These are phyloP conservation scores for Esox niger DNA, from an alignment of 2,113 vertebrate genomes.

Conservation along the genomic window DNA sequence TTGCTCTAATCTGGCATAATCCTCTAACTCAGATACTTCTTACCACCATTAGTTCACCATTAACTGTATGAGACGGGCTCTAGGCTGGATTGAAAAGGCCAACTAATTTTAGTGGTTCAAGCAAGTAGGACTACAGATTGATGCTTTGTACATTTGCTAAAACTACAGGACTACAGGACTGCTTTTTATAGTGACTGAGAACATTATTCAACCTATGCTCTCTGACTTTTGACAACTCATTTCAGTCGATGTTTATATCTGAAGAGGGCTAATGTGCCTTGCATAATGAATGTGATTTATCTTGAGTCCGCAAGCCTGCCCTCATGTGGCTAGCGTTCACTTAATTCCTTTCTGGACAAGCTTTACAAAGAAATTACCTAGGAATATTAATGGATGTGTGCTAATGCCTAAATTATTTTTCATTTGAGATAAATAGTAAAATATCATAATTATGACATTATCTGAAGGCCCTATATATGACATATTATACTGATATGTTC, in stretches of 20 bases:
- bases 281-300: background rate
- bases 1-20: conserved; percentile 6
- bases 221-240: background rate
- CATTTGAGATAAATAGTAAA: background rate
- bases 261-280: conserved; percentile 18
- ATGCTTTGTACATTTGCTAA: too few relatives aligned
- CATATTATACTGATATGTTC: too few relatives aligned
- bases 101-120: too few relatives aligned
- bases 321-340: conserved; percentile 29
- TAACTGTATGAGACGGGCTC: background rate
- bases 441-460: too few relatives aligned
- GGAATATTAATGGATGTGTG: background rate
- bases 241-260: background rate
- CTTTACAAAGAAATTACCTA: background rate
- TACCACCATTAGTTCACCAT: background rate
- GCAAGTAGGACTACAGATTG: too few relatives aligned
- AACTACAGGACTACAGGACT: background rate
- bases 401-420: background rate
- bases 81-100: too few relatives aligned
- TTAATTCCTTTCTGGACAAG: background rate
- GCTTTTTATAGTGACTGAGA: background rate
- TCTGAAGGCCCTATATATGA: too few relatives aligned
- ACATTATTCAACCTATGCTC: background rate
- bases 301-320: conserved; percentile 28
- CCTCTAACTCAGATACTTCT: background rate